Conservation (phyloP, 64 coral and sea anemone species). For the Orbicella faveolata region DNA sequence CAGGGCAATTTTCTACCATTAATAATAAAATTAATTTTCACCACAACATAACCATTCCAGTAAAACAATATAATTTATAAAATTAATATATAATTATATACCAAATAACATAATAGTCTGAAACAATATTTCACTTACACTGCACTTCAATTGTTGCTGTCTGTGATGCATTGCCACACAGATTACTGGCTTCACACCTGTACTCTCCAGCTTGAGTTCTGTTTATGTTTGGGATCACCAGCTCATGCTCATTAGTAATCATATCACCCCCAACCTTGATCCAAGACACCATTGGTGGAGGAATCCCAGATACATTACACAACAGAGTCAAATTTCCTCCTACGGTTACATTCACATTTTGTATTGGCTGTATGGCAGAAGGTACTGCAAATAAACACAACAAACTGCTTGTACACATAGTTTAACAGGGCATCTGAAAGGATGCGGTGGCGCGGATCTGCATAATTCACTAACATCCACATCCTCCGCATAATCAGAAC, state of each 20-base stretch:
- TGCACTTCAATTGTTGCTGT: neutral
- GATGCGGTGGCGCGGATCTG: no score
- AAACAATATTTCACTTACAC: neutral
- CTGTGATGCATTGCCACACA: neutral
- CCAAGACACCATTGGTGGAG: neutral
- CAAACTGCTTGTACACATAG: no score
- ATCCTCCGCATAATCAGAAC: no score
- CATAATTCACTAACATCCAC: no score
- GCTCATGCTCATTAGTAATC: neutral
- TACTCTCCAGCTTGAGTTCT: neutral
- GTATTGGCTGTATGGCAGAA: neutral
- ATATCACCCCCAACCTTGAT: neutral
- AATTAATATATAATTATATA: no score
- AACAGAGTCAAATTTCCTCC: neutral
- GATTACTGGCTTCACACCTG: neutral
- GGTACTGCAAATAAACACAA: neutral
- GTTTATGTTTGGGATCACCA: neutral
- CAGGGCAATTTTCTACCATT: no score
- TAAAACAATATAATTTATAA: no score
- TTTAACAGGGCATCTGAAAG: no score
- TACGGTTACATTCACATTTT: neutral
- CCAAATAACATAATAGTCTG: neutral
- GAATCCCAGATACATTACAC: neutral
- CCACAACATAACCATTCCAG: no score
- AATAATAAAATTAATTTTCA: no score